Percentiles rank a stretch among this genome's conserved stretches.
Conservation (phyloP, 2,113 vertebrate genomes). For the Hypanus sabinus region DNA sequence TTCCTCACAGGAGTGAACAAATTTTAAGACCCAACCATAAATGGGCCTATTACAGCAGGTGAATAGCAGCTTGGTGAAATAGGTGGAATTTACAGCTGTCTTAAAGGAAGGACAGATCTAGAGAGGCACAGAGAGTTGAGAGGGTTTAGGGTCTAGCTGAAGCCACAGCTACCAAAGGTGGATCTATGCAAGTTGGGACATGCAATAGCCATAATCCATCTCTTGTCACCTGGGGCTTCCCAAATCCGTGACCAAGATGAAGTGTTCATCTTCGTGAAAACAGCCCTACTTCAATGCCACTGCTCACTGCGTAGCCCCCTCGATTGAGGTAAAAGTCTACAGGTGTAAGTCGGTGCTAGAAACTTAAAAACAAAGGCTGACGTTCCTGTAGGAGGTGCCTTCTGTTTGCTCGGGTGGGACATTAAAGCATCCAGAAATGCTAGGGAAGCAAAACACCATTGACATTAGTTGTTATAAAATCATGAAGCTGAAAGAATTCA, state of each 20-base stretch:
- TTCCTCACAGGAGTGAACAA: background rate
- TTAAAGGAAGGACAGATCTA: background rate
- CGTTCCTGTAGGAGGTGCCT: background rate
- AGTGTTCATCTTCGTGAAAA: background rate
- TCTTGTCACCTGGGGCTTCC: background rate
- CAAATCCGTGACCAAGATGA: background rate
- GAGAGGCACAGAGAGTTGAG: background rate
- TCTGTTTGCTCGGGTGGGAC: background rate
- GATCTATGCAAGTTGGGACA: background rate
- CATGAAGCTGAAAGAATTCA: too few relatives aligned
- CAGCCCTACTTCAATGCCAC: background rate
- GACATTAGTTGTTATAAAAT: too few relatives aligned
- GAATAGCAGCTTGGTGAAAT: background rate
- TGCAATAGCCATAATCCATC: background rate
- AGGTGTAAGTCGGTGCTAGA: background rate
- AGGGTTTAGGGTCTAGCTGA: background rate
- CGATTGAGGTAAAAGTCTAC: background rate
- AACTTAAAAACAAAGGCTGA: background rate
- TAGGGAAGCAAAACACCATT: too few relatives aligned
- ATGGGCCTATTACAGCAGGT: background rate
- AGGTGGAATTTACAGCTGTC: background rate
- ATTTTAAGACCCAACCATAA: background rate
- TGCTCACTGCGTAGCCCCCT: background rate
- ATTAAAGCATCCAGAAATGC: background rate
- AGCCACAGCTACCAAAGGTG: background rate